phyloP scores from a whole-genome alignment of 2,797 vertebrate species.

The Natrix natrix region DNA sequence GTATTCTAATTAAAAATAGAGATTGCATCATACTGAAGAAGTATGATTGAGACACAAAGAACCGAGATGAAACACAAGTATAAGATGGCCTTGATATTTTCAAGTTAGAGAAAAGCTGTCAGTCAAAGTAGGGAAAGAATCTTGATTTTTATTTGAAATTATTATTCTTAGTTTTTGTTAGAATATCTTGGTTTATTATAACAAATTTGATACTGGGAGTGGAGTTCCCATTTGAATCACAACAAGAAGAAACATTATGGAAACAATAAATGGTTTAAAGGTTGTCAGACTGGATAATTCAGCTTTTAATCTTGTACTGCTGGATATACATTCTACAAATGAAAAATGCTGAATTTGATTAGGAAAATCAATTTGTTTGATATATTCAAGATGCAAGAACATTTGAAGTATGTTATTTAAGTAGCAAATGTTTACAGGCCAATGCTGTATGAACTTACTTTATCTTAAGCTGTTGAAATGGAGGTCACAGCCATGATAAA shows the following conservation, averaged over 20 bases:
- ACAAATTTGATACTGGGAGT: not conserved
- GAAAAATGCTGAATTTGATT: conserved; percentile 56
- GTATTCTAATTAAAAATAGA: not conserved
- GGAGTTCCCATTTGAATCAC: conserved; percentile 24
- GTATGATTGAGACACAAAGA: not conserved
- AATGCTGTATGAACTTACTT: conserved; percentile 56
- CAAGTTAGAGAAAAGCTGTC: conserved; percentile 30
- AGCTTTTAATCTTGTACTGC: conserved; percentile 14
- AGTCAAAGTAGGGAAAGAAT: conserved; percentile 10
- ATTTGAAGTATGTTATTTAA: conserved; percentile 46
- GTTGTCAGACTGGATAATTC: not conserved
- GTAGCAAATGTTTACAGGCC: conserved; percentile 45
- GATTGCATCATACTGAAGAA: not conserved
- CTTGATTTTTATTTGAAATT: conserved; percentile 15
- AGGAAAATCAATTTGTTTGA: conserved; percentile 46
- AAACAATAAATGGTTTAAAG: not conserved
- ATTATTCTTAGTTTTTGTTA: conserved; percentile 4
- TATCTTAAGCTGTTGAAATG: conserved; percentile 61
- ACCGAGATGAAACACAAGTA: not conserved
- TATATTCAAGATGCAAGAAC: conserved; percentile 48
- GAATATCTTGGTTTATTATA: not conserved
- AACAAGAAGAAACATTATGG: conserved; percentile 21
- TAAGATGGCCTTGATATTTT: not conserved
- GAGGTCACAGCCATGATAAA: conserved; percentile 50
- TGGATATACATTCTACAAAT: conserved; percentile 12